Base-by-base conservation (phyloP, 2,888 invertebrate genomes). In the Lasioglossum vierecki region DNA sequence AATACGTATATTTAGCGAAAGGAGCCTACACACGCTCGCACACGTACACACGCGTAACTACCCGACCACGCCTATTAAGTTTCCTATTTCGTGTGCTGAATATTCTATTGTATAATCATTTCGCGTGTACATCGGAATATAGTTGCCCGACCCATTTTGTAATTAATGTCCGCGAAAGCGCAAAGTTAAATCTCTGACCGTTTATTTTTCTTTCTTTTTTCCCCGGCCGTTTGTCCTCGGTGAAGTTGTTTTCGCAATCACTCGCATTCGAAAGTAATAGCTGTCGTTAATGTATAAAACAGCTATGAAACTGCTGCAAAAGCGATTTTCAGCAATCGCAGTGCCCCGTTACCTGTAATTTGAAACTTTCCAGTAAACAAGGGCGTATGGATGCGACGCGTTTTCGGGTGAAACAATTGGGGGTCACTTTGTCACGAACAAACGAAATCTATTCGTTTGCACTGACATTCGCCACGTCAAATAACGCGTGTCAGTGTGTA, bases 391-490 rank as follows among this genome's bases (percentile, higher is more conserved):
- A 87, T 85, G 68, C 79, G 84, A 39, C 53, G 73, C 76, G 81
- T 66, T 79, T 86, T 78, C 85, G 35, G 70, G 39, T 66, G 82
- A 80, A 86, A 91, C 88, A 82, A 88, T 86, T 76, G 78, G 76
- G 74, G 83, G 80, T 88, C 83, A 91, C 86, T 90, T 91, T 83
- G 84, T 80, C 88, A 84, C 81, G 84, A 80, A 79, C 79, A 76
- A 83, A 88, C 89, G 85, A 85, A 88, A 88, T 80, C 84, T 83
- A 84, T 81, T 88, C 86, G 88, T 86, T 91, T 79, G 86, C 90
- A 83, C 83, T 82, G 88, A 91, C 76, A 82, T 89, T 86, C 85
- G 79, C 82, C 84, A 85, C 77, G 84, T 83, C 80, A 89, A 89
- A 89, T 84, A 91, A 77, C 77, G 41, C 39, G 39, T 44, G 53